These are phyloP conservation scores for Lepisosteus osseus DNA, from an alignment of 2,113 vertebrate species.

Conservation along the genomic window DNA sequence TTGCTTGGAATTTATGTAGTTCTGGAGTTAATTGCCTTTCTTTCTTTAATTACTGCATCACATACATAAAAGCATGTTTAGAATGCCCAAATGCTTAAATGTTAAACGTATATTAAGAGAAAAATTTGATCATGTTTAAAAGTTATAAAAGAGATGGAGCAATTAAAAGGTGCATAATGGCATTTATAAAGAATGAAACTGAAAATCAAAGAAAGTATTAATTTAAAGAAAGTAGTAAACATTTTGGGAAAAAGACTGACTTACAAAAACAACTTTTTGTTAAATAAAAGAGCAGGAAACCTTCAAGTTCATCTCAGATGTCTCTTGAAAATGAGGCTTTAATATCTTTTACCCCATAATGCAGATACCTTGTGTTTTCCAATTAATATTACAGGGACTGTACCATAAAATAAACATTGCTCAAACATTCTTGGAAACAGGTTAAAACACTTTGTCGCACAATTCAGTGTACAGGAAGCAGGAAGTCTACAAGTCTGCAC, in stretches of 20 bases:
- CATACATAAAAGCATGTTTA: no score
- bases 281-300: slow-evolving; percentile 2
- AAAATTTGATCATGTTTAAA: no score
- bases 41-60: no score
- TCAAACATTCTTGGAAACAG: slow-evolving; percentile 44
- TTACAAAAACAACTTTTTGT: slow-evolving; percentile 1
- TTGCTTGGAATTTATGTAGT: no score
- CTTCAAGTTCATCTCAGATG: slow-evolving; percentile 1
- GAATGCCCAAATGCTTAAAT: no score
- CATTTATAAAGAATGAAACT: slow-evolving; percentile 28
- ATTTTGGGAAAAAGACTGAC: slow-evolving; percentile 14
- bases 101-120: no score
- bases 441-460: slow-evolving; percentile 35
- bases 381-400: background rate
- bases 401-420: slow-evolving; percentile 33
- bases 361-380: slow-evolving; percentile 5
- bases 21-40: no score
- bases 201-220: slow-evolving; percentile 43
- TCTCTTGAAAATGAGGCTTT: slow-evolving; percentile 14
- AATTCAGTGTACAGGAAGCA: slow-evolving; percentile 30
- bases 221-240: slow-evolving; percentile 14
- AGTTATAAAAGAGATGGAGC: no score
- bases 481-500: slow-evolving; percentile 11
- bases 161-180: background rate
- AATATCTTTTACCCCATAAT: slow-evolving; percentile 7